phyloP scores from a whole-genome alignment of 2,113 vertebrate genomes.

The Mixornis gularis region DNA sequence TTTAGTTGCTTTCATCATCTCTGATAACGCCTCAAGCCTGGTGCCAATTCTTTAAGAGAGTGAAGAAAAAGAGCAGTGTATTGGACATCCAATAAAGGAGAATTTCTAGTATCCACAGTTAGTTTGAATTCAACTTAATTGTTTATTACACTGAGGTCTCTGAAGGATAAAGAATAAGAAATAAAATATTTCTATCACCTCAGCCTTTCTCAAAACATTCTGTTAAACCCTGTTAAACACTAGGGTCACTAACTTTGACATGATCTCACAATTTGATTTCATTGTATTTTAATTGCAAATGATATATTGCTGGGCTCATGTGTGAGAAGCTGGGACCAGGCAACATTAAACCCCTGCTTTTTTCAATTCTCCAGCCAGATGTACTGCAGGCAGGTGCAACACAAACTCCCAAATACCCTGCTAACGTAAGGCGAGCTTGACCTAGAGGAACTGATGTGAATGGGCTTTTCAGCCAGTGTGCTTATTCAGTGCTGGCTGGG shows the following conservation, averaged over 20 bases:
- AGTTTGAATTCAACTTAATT: constrained; percentile 37
- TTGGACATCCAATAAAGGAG: not conserved
- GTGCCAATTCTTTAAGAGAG: not conserved
- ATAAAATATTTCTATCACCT: constrained; percentile 5
- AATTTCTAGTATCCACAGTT: constrained; percentile 20
- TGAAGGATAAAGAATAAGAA: not conserved
- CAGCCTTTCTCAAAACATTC: constrained; percentile 41
- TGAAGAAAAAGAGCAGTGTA: not conserved
- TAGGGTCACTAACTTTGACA: constrained; percentile 5
- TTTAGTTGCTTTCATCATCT: not conserved
- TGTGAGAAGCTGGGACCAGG: not conserved
- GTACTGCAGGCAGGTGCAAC: constrained; percentile 48
- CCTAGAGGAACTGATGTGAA: not conserved
- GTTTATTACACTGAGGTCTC: constrained; percentile 55
- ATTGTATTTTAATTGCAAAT: constrained; percentile 50
- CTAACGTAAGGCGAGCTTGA: not conserved
- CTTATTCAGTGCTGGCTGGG: not conserved
- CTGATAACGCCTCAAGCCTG: not conserved
- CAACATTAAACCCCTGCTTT: not conserved
- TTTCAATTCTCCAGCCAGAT: not conserved
- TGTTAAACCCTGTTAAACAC: constrained; percentile 3
- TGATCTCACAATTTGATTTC: constrained; percentile 57
- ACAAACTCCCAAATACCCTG: not conserved
- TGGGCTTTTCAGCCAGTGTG: not conserved
- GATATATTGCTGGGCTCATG: not conserved